phyloP scores from a whole-genome alignment of 2,113 vertebrate species.

The Columbina picui region DNA sequence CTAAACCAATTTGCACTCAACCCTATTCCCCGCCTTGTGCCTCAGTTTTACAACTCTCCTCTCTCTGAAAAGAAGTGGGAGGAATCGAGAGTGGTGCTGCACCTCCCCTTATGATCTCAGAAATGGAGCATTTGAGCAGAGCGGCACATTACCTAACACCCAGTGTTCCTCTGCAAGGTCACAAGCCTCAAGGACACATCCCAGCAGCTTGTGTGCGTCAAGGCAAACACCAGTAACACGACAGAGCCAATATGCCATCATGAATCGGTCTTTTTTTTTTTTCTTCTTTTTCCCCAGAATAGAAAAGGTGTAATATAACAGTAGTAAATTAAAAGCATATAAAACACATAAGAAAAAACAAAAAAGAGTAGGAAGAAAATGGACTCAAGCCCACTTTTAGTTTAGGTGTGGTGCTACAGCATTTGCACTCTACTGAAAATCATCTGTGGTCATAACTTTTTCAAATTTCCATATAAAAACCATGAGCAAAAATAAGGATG shows the following conservation, averaged over 20 bases:
- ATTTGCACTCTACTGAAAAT: constrained; percentile 42
- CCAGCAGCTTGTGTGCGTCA: not conserved
- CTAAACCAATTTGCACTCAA: not conserved
- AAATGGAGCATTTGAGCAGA: not conserved
- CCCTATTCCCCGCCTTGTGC: not conserved
- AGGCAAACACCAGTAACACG: not conserved
- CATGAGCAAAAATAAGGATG: constrained; percentile 29
- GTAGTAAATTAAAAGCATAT: not conserved
- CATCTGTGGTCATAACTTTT: constrained; percentile 43
- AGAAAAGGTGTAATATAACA: not conserved
- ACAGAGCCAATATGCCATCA: not conserved
- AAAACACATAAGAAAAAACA: not conserved
- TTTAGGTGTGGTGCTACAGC: constrained; percentile 48
- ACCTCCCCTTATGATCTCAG: constrained; percentile 41
- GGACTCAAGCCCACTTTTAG: not conserved
- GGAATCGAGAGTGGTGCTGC: not conserved
- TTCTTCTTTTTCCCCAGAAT: not conserved
- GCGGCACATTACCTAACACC: not conserved
- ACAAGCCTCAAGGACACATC: constrained; percentile 2
- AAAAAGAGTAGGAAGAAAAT: not conserved
- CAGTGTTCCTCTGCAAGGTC: not conserved
- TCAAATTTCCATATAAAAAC: constrained; percentile 63
- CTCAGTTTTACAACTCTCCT: not conserved
- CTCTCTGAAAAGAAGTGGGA: not conserved
- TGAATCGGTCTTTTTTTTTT: not conserved